Evolutionary conservation across 2,113 vertebrate species (phyloP).

Genomic region (Sigmodon hispidus): DNA sequence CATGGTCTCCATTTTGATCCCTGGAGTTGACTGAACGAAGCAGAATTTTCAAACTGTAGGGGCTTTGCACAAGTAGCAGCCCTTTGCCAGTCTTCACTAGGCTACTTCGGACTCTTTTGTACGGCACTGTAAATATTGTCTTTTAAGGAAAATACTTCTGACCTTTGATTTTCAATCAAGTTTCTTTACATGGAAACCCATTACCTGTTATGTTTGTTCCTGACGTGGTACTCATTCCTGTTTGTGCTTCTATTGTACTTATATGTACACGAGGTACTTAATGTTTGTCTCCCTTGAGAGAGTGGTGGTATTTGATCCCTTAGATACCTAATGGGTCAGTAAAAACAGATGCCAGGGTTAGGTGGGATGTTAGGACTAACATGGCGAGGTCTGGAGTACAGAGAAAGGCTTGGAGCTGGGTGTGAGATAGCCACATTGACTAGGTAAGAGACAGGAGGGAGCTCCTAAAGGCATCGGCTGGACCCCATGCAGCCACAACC

Average conservation of each 20-base stretch:
- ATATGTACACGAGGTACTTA: background rate
- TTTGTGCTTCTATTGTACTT: background rate
- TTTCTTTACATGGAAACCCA: background rate
- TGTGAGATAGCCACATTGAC: too few species aligned
- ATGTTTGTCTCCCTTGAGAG: background rate
- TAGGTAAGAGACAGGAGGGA: background rate
- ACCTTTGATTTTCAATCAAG: background rate
- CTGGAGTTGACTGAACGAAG: background rate
- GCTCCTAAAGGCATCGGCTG: background rate
- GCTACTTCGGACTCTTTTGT: background rate
- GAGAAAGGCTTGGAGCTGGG: background rate
- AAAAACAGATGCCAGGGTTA: background rate
- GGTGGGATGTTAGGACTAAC: too few species aligned
- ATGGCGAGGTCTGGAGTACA: background rate
- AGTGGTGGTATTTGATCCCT: background rate
- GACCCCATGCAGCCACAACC: background rate
- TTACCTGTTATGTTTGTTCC: background rate
- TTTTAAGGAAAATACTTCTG: background rate
- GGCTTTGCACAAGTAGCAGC: background rate
- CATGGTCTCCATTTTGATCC: background rate
- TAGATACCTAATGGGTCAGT: background rate
- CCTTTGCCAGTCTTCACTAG: background rate
- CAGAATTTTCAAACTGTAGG: conserved; percentile 9
- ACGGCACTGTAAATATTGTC: background rate
- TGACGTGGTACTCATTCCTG: background rate